phyloP scores from a whole-genome alignment of 2,888 invertebrate species.

The Chrysolina oricalcia region DNA sequence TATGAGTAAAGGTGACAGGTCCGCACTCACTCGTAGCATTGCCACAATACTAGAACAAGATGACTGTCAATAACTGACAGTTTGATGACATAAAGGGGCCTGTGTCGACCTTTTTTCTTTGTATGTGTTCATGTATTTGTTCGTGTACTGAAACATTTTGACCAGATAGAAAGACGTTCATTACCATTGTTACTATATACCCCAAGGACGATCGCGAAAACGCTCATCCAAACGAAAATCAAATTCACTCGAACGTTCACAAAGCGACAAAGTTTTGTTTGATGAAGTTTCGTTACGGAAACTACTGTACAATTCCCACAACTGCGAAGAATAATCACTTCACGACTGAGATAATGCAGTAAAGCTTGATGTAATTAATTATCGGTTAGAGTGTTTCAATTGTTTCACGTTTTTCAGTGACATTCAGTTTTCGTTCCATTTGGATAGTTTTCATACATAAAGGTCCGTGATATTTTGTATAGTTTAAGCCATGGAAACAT shows the following conservation, averaged over 20 bases:
- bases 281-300: not conserved
- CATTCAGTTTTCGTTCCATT: not conserved
- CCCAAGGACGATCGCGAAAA: too few species aligned
- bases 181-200: too few species aligned
- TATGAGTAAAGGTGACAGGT: too few species aligned
- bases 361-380: not conserved
- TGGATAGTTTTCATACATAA: not conserved
- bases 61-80: too few species aligned
- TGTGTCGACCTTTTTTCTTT: too few species aligned
- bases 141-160: too few species aligned
- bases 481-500: not conserved
- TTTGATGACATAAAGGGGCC: too few species aligned
- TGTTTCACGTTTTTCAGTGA: not conserved
- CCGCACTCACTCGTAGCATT: too few species aligned
- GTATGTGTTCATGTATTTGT: too few species aligned
- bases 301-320: not conserved
- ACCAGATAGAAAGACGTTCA: too few species aligned
- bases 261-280: not conserved
- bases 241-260: not conserved
- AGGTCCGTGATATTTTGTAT: not conserved
- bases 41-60: too few species aligned
- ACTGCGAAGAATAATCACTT: not conserved
- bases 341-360: not conserved
- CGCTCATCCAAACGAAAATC: too few species aligned
- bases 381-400: not conserved